Percentiles rank a stretch among this genome's conserved stretches.
These are phyloP conservation scores for Recurvirostra avosetta DNA, from an alignment of 2,113 vertebrate genomes.

Conservation along the genomic window DNA sequence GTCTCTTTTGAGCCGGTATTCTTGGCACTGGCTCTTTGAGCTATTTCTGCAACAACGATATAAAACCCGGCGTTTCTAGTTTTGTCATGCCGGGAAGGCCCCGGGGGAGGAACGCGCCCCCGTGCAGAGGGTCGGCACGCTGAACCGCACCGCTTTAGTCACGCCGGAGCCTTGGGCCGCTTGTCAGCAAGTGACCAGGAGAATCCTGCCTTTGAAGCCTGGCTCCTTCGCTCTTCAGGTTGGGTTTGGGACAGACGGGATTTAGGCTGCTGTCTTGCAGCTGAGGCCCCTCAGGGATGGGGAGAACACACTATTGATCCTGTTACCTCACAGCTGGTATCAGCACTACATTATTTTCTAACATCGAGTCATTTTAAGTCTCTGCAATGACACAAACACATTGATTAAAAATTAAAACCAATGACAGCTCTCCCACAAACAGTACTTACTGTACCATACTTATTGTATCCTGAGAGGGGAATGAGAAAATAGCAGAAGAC, in stretches of 20 bases:
- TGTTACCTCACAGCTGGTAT: not conserved
- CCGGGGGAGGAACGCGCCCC: not conserved
- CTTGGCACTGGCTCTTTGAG: not conserved
- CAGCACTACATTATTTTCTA: not conserved
- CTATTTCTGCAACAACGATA: not conserved
- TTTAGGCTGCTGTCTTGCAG: not conserved
- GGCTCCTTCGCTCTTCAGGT: not conserved
- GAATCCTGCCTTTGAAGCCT: not conserved
- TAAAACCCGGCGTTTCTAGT: not conserved
- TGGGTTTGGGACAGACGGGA: not conserved
- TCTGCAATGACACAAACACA: constrained; percentile 3
- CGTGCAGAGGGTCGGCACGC: fast-evolving
- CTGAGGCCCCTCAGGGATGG: not conserved
- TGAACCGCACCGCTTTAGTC: fast-evolving
- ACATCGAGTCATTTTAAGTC: not conserved
- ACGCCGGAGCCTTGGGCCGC: not conserved
- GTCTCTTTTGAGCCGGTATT: not conserved
- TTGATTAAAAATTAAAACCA: constrained; percentile 62
- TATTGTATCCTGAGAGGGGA: not conserved
- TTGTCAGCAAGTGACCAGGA: not conserved
- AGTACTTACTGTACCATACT: constrained; percentile 31
- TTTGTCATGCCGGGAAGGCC: not conserved
- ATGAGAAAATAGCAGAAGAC: constrained; percentile 38
- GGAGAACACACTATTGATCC: not conserved
- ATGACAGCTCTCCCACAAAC: constrained; percentile 33